Conservation (phyloP, 92 coral and sea anemone genomes). For the Epizoanthus illoricatus region DNA sequence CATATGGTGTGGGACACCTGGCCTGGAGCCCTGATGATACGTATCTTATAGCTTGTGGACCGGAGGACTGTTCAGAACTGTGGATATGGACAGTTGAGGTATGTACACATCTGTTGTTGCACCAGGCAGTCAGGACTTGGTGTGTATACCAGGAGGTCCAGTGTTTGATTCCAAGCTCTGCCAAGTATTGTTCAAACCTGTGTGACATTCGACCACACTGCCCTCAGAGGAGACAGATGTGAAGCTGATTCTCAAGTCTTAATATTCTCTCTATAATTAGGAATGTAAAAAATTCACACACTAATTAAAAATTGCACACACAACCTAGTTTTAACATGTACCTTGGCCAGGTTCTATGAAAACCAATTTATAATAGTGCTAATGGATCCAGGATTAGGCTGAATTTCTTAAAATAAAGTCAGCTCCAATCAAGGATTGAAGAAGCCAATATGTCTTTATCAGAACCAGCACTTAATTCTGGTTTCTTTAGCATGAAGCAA, state of each 20-base stretch:
- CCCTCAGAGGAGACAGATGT: no score
- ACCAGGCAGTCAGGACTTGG: neutral
- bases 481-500: no score
- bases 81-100: constrained; percentile 99
- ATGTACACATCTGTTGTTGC: neutral
- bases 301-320: neutral
- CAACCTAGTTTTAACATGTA: neutral
- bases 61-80: constrained; percentile 95
- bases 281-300: neutral
- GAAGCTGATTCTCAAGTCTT: neutral
- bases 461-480: no score
- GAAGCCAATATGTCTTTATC: no score
- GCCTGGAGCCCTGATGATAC: constrained; percentile 98
- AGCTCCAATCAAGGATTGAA: no score
- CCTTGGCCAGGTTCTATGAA: no score
- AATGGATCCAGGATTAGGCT: no score
- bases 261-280: neutral
- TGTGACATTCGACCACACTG: neutral
- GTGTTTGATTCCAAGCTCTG: neutral
- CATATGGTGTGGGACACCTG: constrained; percentile 81
- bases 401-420: no score
- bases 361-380: no score
- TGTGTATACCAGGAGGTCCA: neutral
- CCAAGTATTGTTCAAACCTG: neutral
- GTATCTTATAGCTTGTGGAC: constrained; percentile 96